Evolutionary conservation across 2,888 invertebrate genomes (phyloP), one percentile per base, ranked within the genome.

Genomic region (Buathra laborator): DNA sequence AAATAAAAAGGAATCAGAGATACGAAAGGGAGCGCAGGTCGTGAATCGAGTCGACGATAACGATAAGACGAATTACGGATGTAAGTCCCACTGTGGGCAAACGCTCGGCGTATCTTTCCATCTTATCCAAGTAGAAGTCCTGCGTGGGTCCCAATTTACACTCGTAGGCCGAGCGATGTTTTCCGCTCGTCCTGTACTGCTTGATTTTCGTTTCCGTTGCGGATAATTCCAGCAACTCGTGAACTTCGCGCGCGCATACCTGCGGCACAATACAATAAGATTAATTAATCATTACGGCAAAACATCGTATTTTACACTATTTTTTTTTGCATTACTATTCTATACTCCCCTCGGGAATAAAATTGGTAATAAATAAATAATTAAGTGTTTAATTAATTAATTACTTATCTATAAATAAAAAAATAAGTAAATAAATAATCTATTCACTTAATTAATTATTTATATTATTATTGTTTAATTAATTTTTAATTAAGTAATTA

Each of bases 41-140:
- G 6, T 5, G 37, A 71, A 19, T 46, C 24, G 2, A 12, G 14
- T 19, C 43, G 24, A 46, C 2, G 43, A 19, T 16, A 44, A n/a
- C 12, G 0, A 12, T 44, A 2, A 12, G 5, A 67, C 6, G 9
- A 32, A 51, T 87, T 86, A 92, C 92, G 19, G 89, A 89, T n/a
- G 89, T 86, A 7, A 93, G 88, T 66, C 78, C 90, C 24, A 83
- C 85, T n/a, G 88, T 78, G 24, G 92, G 90, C 24, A 90, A 76
- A 37, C 74, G 82, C 51, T 90, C 84, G 0, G 91, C 92, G 56
- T 83, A 90, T 44, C 89, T 84, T 82, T 85, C 89, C 89, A 92
- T 91, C 87, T 89, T 89, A 12, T 86, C 81, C 32, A 89, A 86
- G 68, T 89, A 89, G 12, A 85, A 84, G 12, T 71, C 66, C 66